Base-by-base conservation (phyloP, 1,140 invertebrate genomes). In the Neodiprion pinetum region DNA sequence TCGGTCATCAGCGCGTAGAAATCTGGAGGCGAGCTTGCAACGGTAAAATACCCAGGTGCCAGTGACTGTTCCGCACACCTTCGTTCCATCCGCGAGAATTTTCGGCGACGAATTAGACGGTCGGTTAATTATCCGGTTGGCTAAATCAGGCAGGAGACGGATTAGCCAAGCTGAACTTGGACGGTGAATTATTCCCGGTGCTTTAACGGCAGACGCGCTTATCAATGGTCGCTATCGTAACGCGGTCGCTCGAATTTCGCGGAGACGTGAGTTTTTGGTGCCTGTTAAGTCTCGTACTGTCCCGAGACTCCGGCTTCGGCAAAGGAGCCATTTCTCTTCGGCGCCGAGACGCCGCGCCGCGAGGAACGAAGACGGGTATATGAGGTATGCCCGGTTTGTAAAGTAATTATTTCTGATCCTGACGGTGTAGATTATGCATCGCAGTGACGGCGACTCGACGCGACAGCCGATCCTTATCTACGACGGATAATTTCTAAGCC, bases 381-480 rank as follows among this genome's bases (percentile, higher is more conserved):
- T 7, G 48, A 76, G 75, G 77, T 75, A 79, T 70, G 75, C 28
- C 28, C 75, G 79, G 72, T 82, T 80, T 76, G 80, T 77, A 78
- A 80, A 80, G 82, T 82, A 79, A 76, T 80, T 78, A 77, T 81
- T 78, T 74, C 78, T 80, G 77, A 80, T 81, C 77, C 77, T 76
- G 69, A 49, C 71, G 47, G 71, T 73, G 73, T 78, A 78, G 78
- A 73, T 53, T 72, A 69, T 72, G 77, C 53, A 74, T 75, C 67
- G 77, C 77, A 74, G 78, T 81, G 80, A 81, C 80, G 80, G 73
- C 81, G 77, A 76, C 78, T 75, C 79, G 80, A 79, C 79, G 80
- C 80, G 80, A 82, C 80, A 80, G 80, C 74, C 77, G 80, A 82
- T 82, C 77, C 77, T 72, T 82, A 82, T 82, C 80, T 40, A 75